phyloP scores from a whole-genome alignment of 2,888 invertebrate genomes.

The Phorcus lineatus region DNA sequence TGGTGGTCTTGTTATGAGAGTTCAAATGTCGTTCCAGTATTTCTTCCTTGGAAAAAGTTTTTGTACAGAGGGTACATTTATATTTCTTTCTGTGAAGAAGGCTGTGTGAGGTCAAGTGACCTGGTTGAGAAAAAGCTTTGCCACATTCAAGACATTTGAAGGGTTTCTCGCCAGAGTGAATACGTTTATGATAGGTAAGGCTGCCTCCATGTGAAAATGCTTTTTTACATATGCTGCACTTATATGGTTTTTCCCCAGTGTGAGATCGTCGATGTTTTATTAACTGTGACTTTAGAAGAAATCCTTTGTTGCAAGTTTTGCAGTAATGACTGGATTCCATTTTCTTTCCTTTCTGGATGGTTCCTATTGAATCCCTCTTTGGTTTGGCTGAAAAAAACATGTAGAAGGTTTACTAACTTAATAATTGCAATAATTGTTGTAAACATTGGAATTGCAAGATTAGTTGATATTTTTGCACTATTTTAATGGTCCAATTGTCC shows the following conservation, averaged over 20 bases:
- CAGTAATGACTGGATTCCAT: not conserved
- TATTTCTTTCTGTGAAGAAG: not conserved
- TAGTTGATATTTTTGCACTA: too few relatives aligned
- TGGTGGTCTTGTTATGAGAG: not conserved
- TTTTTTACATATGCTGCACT: not conserved
- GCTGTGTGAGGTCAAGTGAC: not conserved
- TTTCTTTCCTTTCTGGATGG: too few relatives aligned
- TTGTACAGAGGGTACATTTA: conserved; percentile 3
- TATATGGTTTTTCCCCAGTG: conserved; percentile 11
- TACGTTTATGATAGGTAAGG: not conserved
- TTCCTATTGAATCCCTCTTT: too few relatives aligned
- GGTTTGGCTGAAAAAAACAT: too few relatives aligned
- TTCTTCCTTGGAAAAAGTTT: not conserved
- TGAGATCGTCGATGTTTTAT: not conserved
- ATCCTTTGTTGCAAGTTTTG: not conserved
- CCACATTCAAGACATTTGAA: not conserved
- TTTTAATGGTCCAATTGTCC: too few relatives aligned
- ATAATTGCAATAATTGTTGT: too few relatives aligned
- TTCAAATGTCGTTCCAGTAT: conserved; percentile 2
- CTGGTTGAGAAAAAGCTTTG: not conserved
- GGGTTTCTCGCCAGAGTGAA: not conserved
- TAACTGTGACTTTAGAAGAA: not conserved
- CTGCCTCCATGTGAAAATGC: not conserved
- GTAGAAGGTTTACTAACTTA: too few relatives aligned
- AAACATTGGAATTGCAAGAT: too few relatives aligned